Evolutionary conservation across 2,888 invertebrate species (phyloP), one percentile per base, ranked within the genome.

Genomic region (Lepeophtheirus nordmannii): DNA sequence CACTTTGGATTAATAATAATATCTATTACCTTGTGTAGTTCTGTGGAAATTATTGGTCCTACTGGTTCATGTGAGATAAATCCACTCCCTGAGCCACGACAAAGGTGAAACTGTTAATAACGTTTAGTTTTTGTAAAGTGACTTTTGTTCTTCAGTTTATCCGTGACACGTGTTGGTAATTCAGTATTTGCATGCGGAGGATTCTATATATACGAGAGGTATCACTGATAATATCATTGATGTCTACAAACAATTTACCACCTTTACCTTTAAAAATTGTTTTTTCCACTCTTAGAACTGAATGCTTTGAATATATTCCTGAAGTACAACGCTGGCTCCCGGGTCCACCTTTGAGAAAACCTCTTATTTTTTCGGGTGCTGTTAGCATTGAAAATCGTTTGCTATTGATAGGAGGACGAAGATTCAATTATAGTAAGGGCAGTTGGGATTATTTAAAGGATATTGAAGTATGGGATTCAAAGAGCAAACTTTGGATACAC

Each of bases 141-240:
- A 30, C 30, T 30, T 30, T 30, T 5, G 30, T 30, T 30, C 30
- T 23, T 57, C 30, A 30, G 57, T 23, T 30, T 57, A 20, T 23
- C 57, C 10, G 10, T 57, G 57, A 1, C n/a, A 20, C 9, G 57
- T 11, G 20, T 57, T 2, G 30, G 30, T 20, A 57, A 57, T 23
- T 57, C 57, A 20, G 57, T 57, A 20, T 23, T 57, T n/a, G 57
- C 57, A 12, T 57, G 57, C 30, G 57, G 57, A 57, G 57, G 57
- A 14, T 57, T 57, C n/a, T 57, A 14, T 14, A 10, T 23, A 11
- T n/a, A 57, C 57, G 57, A 57, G 22, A 57, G 57, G 57, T 57
- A 23, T 57, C 57, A 20, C 7, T 53, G n/a, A 17, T 8, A n/a
- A 17, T n/a, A 46, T 53, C 8, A n/a, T 53, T 53, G 3, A 8